A percentile compares a stretch with the other conserved stretches of the same genome.
Evolutionary conservation across 2,113 vertebrate genomes (phyloP).

Genomic region (Ptychochromis oligacanthus): DNA sequence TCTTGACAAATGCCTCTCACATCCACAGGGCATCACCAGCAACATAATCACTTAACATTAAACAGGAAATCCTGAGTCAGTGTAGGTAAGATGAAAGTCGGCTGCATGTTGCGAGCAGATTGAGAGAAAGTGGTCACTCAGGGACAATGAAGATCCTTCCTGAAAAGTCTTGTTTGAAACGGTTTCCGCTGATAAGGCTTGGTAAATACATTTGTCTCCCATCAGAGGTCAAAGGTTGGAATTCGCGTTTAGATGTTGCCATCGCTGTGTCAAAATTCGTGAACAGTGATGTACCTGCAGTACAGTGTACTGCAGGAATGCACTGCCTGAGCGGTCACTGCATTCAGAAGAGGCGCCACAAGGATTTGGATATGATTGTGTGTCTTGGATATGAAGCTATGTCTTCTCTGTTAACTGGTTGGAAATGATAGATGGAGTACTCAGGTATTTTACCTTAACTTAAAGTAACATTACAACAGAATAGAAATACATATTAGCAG

Average conservation of each 20-base stretch:
- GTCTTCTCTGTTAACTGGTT: background rate
- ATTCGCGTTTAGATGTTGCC: constrained; percentile 22
- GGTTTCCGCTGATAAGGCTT: background rate
- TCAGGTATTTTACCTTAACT: background rate
- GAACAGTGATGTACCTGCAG: constrained; percentile 21
- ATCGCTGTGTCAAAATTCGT: constrained; percentile 26
- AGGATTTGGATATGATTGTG: background rate
- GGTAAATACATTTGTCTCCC: background rate
- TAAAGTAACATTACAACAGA: too few relatives aligned
- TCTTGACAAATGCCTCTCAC: constrained; percentile 41
- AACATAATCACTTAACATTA: constrained; percentile 64
- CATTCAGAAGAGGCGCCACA: constrained; percentile 23
- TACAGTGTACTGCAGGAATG: constrained; percentile 50
- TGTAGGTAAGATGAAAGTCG: constrained; percentile 48
- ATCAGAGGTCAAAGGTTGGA: constrained; percentile 2
- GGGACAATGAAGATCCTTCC: constrained; percentile 42
- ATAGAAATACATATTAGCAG: too few relatives aligned
- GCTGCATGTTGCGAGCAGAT: constrained; percentile 43
- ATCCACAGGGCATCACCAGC: constrained; percentile 42
- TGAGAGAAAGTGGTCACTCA: constrained; percentile 25
- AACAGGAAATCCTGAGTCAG: constrained; percentile 63
- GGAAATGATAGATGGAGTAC: background rate
- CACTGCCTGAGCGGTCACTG: constrained; percentile 40
- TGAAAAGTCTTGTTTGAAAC: constrained; percentile 8
- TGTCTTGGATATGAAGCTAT: background rate